Evolutionary conservation across 2,888 invertebrate species (phyloP).

Genomic region (Gastracanthus pulcherrimus): DNA sequence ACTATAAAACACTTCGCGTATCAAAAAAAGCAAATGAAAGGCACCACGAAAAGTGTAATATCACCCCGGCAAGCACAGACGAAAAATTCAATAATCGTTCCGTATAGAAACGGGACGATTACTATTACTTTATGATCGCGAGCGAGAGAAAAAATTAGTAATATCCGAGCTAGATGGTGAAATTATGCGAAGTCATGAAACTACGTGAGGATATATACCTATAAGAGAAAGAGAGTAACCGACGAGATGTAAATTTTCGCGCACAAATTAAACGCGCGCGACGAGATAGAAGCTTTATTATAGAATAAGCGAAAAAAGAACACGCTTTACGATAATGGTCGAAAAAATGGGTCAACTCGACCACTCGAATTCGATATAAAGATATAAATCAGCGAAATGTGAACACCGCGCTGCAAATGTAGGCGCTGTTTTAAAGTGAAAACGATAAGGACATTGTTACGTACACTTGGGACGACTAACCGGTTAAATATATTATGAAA

Average conservation of each 20-base stretch:
- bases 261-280: slow-evolving; percentile 42
- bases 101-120: background rate
- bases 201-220: too few relatives aligned
- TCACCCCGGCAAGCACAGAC: too few relatives aligned
- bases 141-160: slow-evolving; percentile 13
- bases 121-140: too few relatives aligned
- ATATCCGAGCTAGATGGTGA: background rate
- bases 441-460: too few relatives aligned
- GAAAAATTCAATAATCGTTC: slow-evolving; percentile 15
- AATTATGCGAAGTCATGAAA: slow-evolving; percentile 31
- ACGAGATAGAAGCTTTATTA: slow-evolving; percentile 27
- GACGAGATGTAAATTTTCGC: slow-evolving; percentile 33
- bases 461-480: too few relatives aligned
- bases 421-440: too few relatives aligned
- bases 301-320: slow-evolving; percentile 10
- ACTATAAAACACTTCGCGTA: too few relatives aligned
- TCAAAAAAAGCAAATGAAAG: too few relatives aligned
- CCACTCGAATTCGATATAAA: slow-evolving; percentile 3
- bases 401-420: too few relatives aligned
- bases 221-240: slow-evolving; percentile 11
- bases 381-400: too few relatives aligned
- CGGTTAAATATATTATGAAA: too few relatives aligned
- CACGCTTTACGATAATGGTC: slow-evolving; percentile 37
- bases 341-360: slow-evolving; percentile 33
- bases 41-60: too few relatives aligned